phyloP scores from a whole-genome alignment of 2,113 vertebrate species.

The Picathartes gymnocephalus region DNA sequence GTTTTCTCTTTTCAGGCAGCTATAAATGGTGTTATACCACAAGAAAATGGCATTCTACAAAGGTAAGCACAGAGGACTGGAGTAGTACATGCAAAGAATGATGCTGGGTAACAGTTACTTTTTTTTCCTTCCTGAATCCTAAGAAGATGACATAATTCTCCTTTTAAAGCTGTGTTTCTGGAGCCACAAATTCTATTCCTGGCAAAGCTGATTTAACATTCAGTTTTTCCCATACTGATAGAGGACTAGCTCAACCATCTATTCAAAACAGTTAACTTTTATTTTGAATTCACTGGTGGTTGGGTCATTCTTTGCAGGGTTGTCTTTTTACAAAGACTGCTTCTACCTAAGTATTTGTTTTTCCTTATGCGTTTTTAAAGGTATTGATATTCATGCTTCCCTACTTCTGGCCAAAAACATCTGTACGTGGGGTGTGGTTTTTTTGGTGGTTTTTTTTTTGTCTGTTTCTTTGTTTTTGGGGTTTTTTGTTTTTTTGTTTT shows the following conservation, averaged over 20 bases:
- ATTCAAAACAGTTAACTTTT: background rate
- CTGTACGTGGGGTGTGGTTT: background rate
- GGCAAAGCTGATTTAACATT: background rate
- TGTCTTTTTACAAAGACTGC: background rate
- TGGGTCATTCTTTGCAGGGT: background rate
- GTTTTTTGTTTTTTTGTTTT: too few species aligned
- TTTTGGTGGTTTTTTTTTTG: too few species aligned
- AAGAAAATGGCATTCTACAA: slow-evolving; percentile 98
- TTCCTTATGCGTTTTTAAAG: background rate
- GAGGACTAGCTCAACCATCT: background rate
- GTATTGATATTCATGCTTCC: background rate
- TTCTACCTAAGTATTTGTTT: background rate
- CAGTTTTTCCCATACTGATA: background rate
- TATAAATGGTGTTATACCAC: slow-evolving; percentile 98
- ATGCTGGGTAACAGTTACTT: background rate
- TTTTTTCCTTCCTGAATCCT: background rate
- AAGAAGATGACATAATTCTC: background rate
- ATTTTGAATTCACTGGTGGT: background rate
- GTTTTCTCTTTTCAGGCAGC: slow-evolving; percentile 86
- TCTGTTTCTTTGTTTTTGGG: too few species aligned
- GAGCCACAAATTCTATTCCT: background rate
- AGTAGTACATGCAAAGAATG: background rate
- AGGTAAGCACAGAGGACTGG: slow-evolving; percentile 78
- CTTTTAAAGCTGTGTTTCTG: background rate
- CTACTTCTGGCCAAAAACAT: background rate